Percentiles rank a stretch among this genome's conserved stretches.
Conservation (phyloP, 2,113 vertebrate genomes). For the Salvelinus namaycush region DNA sequence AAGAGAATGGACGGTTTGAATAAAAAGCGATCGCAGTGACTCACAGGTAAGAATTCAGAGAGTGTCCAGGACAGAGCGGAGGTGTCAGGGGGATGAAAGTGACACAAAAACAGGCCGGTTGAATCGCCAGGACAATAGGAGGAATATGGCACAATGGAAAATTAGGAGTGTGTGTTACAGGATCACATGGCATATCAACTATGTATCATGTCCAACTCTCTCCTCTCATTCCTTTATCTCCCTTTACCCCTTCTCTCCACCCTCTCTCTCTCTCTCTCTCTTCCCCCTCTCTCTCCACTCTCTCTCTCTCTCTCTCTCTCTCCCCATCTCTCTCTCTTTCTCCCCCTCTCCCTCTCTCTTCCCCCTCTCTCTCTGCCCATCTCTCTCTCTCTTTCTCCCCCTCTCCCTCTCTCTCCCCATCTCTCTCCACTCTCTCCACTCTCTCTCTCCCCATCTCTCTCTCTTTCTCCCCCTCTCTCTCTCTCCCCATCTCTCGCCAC, state of each 20-base stretch:
- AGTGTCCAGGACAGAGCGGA: slow-evolving; percentile 27
- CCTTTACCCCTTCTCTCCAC: not conserved
- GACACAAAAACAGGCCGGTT: slow-evolving; percentile 14
- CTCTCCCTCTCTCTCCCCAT: not conserved
- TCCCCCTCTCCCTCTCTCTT: not conserved
- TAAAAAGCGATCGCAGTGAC: not conserved
- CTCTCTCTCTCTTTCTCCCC: not conserved
- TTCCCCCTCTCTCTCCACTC: no score
- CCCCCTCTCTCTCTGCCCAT: no score
- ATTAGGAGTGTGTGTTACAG: slow-evolving; percentile 44
- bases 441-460: not conserved
- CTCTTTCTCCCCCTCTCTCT: not conserved
- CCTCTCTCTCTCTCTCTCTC: not conserved
- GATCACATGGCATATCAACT: slow-evolving; percentile 48
- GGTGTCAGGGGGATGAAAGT: not conserved
- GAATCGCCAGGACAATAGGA: slow-evolving; percentile 48
- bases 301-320: no score
- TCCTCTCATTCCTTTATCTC: slow-evolving; percentile 14
- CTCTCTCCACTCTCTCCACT: not conserved
- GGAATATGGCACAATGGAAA: slow-evolving; percentile 47
- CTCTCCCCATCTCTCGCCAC: not conserved
- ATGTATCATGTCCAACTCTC: no score
- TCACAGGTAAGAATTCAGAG: slow-evolving; percentile 55
- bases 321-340: not conserved
- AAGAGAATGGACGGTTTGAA: not conserved